Base-by-base conservation (phyloP, 2,113 vertebrate species). In the Sturnus vulgaris region DNA sequence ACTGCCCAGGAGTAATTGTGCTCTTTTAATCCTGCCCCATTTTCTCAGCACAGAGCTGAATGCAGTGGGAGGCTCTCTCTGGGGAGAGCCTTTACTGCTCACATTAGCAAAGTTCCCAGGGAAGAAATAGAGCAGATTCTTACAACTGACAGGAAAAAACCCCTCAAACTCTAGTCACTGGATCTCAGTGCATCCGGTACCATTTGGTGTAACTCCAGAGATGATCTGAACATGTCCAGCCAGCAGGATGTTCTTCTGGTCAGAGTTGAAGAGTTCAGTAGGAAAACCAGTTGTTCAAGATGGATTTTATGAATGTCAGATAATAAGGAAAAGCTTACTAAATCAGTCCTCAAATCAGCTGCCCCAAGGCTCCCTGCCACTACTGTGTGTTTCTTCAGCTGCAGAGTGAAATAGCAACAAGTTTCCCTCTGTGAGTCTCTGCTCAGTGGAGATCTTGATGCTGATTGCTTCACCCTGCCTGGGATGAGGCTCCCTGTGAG, bases 361-460 rank as follows among this genome's bases (percentile, higher is more conserved):
- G 66, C 42, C 46, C 81, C 42, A 53, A 96, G 87, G 68, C 77
- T 91, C 90, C 96, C 91, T 82, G 79, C 92, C 90, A 92, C 89
- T 87, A 39, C 69, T 91, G 35, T 68, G 6, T 97, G 78, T 95
- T 96, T 97, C 91, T 92, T 95, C 95, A 96, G 94, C 89, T 95
- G 94, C 90, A 92, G 50, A 92, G 80, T 31, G 46, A 89, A 95
- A 92, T 4, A 83, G 61, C 73, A 94, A 94, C 82, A 96, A 82
- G 65, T 63, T 89, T 82, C 82, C 49, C 80, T 79, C 88, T 81
- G 93, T 18, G 86, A 89, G 39, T 50, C 61, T 76, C 59, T 83
- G 60, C 83, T 85, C 91, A 55, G 75, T n/a, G 63, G 64, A 95
- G 78, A 80, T 57, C 77, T 88, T 11, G 5, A 86, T 30, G 66